phyloP scores from a whole-genome alignment of 1,140 invertebrate species.

The Zaprionus inermis region DNA sequence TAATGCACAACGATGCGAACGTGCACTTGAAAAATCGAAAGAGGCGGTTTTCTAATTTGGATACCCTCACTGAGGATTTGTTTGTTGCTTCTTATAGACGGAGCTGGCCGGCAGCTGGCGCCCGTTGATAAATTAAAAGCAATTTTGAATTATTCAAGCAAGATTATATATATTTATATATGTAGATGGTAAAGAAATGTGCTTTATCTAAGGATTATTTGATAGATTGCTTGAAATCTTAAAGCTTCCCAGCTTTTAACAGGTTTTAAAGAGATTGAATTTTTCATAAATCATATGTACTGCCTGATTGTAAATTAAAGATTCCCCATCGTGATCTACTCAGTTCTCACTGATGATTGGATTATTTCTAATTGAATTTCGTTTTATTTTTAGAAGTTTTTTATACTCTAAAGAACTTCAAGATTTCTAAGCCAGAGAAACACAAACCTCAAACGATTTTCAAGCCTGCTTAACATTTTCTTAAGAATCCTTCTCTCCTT shows the following conservation, averaged over 20 bases:
- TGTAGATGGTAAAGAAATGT: background rate
- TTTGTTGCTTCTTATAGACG: background rate
- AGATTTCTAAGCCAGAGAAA: no score
- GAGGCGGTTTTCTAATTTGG: slow-evolving; percentile 17
- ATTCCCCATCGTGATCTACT: background rate
- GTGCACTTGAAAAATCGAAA: slow-evolving; percentile 23
- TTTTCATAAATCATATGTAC: background rate
- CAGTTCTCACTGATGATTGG: background rate
- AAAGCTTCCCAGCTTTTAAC: background rate
- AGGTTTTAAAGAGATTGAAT: background rate
- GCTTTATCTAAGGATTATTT: background rate
- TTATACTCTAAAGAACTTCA: no score
- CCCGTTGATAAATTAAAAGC: slow-evolving; percentile 6
- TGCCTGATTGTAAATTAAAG: no score
- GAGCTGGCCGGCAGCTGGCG: background rate
- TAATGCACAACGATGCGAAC: slow-evolving; percentile 56
- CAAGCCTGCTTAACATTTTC: no score
- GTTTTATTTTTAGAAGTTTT: background rate
- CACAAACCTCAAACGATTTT: no score
- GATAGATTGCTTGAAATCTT: background rate
- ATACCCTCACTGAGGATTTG: background rate
- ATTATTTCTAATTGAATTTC: background rate
- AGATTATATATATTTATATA: no score
- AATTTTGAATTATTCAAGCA: background rate
- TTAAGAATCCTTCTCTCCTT: no score